phyloP scores from a whole-genome alignment of 2,888 invertebrate species.

The Boloria selene region DNA sequence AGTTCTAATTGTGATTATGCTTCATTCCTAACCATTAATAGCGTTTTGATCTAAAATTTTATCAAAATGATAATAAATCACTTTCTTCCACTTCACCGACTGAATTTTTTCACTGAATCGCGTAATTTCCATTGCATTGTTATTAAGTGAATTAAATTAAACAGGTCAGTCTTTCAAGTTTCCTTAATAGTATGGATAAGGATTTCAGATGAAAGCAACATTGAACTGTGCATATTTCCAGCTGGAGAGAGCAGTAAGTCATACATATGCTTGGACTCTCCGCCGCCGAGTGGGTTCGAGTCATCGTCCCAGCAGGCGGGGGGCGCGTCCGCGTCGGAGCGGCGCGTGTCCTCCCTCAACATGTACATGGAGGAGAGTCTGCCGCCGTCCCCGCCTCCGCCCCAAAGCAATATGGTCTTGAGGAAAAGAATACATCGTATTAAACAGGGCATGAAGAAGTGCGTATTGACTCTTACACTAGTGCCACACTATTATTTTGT shows the following conservation, averaged over 20 bases:
- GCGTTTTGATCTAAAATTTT: too few species aligned
- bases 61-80: too few species aligned
- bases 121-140: too few species aligned
- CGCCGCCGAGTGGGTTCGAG: constrained; percentile 80
- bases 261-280: constrained; percentile 82
- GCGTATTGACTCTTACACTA: constrained; percentile 38
- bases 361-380: constrained; percentile 74
- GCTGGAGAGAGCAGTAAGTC: constrained; percentile 82
- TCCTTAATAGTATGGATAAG: too few species aligned
- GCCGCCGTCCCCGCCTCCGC: constrained; percentile 84
- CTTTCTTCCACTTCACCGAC: too few species aligned
- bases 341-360: constrained; percentile 65
- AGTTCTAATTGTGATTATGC: too few species aligned
- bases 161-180: too few species aligned
- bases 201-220: not conserved
- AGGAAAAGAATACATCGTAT: constrained; percentile 93
- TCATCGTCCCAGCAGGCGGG: constrained; percentile 78
- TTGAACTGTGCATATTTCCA: constrained; percentile 44
- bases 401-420: constrained; percentile 92
- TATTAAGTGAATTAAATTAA: too few species aligned
- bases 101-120: too few species aligned
- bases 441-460: constrained; percentile 93
- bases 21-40: too few species aligned
- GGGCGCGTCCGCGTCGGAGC: constrained; percentile 73
- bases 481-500: too few species aligned